A percentile compares a stretch with the other conserved stretches of the same genome.
These are phyloP conservation scores for Didymodactylos carnosus DNA, from an alignment of 2,888 invertebrate species.

Conservation along the genomic window DNA sequence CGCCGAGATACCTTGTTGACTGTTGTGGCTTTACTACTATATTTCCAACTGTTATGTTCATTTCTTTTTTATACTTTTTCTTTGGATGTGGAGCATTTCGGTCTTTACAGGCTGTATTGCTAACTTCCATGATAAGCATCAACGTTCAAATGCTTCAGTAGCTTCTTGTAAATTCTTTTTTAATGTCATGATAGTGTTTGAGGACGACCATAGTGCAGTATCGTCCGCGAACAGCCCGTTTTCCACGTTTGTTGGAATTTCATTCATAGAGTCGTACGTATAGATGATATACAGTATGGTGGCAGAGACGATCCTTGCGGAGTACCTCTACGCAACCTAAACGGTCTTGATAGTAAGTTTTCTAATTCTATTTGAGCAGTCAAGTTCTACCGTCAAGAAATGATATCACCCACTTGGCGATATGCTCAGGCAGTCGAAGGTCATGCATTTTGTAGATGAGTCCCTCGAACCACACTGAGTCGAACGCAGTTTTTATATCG, in stretches of 20 bases:
- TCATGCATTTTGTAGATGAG: too few relatives aligned
- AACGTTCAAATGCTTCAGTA: too few relatives aligned
- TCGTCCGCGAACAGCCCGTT: conserved; percentile 5
- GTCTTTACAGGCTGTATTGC: background rate
- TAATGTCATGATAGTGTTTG: too few relatives aligned
- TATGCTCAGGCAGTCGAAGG: too few relatives aligned
- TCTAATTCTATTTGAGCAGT: background rate
- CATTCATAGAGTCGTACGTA: background rate
- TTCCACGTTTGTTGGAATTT: background rate
- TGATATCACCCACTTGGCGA: too few relatives aligned
- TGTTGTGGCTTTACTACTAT: background rate
- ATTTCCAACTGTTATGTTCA: background rate
- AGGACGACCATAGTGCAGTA: background rate
- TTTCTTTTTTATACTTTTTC: background rate
- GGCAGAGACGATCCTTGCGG: conserved; percentile 3
- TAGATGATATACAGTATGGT: conserved; percentile 1
- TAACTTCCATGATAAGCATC: background rate
- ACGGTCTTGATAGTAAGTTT: background rate
- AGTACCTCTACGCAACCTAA: background rate
- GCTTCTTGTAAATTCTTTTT: too few relatives aligned
- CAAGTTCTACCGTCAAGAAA: too few relatives aligned
- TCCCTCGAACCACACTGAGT: too few relatives aligned
- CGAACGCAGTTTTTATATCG: conserved; percentile 9
- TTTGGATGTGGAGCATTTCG: background rate
- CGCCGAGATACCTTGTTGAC: background rate